Base-by-base conservation (phyloP, 2,888 invertebrate species). In the Hartigia nigra region DNA sequence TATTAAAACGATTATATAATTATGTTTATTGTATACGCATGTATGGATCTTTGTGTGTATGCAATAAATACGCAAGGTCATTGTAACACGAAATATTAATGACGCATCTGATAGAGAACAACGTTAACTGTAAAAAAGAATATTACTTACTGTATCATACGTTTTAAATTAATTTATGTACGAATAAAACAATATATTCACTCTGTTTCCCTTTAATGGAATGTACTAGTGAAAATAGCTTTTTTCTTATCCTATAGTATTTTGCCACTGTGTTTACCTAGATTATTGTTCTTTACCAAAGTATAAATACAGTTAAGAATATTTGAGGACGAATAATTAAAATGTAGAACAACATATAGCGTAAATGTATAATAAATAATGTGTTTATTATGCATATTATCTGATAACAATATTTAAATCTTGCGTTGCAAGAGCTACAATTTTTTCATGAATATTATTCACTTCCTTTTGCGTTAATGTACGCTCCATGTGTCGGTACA, bases 401-500 rank as follows among this genome's bases (percentile, higher is more conserved):
- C 90, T 84, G 36, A 87, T 9, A 35, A 36, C 77, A 78, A 89
- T 84, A 37, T 86, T 81, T 31, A 90, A 83, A 76, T 83, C 82
- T 5, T 92, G 87, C 31, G 82, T 84, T 3, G 94, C 94, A 14
- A 93, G 92, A 23, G 93, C 91, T 83, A 94, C 95, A 81, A 99
- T 97, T 86, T 94, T 91, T 84, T 94, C 92, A 89, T 99, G 99
- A n/a, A 98, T 92, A 75, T 92, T 87, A 91, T 97, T 97, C 0
- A 97, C 98, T 93, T 99, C 98, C 0, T 93, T 93, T 90, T 98
- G 96, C 0, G 95, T 96, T 70, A 99, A 92, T 0, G 97, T 97
- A 82, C 95, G 94, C 88, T 98, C 97, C 95, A 98, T 95, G 90
- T 98, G 98, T 76, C 99, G 94, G 90, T 99, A 99, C 0, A 96